Conservation (phyloP, 2,113 vertebrate genomes). For the Tragulus kanchil region DNA sequence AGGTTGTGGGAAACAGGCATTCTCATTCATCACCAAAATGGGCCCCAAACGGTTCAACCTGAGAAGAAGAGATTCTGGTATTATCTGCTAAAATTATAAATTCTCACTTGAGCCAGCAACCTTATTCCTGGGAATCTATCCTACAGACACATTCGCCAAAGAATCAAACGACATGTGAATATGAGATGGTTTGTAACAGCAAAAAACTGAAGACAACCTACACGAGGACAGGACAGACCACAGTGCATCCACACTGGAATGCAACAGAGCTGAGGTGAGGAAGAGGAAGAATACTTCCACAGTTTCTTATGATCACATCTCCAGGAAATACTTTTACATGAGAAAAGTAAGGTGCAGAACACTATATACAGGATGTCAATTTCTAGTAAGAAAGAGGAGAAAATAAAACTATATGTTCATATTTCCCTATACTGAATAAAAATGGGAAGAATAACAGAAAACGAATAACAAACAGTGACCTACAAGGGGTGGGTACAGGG, state of each 20-base stretch:
- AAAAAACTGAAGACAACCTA: neutral
- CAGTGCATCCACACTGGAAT: neutral
- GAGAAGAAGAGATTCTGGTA: neutral
- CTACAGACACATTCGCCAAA: neutral
- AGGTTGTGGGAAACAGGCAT: neutral
- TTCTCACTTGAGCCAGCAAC: neutral
- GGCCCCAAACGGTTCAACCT: neutral
- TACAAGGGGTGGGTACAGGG: accelerated
- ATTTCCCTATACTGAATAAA: neutral
- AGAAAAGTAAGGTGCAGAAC: neutral
- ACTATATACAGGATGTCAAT: neutral
- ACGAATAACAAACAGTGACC: neutral
- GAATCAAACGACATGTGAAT: neutral
- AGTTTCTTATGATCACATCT: neutral
- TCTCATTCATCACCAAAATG: no score
- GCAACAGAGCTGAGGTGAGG: neutral
- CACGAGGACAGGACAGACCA: neutral
- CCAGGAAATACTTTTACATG: neutral
- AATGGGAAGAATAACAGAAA: neutral
- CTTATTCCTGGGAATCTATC: neutral
- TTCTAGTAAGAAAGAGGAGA: neutral
- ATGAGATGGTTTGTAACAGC: neutral
- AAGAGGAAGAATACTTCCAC: neutral
- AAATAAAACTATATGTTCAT: neutral
- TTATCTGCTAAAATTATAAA: neutral